Evolutionary conservation across 2,113 vertebrate species (phyloP).

Genomic region (Sitta europaea): DNA sequence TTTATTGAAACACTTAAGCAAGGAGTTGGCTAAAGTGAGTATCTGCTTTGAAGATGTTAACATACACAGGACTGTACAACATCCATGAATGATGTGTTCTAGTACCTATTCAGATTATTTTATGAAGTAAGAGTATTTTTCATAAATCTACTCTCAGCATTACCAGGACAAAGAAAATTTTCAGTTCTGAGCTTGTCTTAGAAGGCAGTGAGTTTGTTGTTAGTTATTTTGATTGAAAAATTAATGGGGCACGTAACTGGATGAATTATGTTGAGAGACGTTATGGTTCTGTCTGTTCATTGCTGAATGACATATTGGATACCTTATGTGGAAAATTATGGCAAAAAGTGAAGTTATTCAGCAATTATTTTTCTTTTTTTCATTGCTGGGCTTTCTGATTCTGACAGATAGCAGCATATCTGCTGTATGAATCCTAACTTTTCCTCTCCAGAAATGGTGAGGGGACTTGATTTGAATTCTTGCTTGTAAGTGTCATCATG

Average conservation of each 20-base stretch:
- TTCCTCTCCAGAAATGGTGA: neutral
- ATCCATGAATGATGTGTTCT: neutral
- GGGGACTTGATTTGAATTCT: constrained; percentile 9
- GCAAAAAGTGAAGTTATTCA: neutral
- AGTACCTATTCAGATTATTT: neutral
- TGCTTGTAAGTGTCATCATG: constrained; percentile 32
- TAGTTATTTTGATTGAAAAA: constrained; percentile 20
- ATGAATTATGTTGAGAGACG: neutral
- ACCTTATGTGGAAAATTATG: neutral
- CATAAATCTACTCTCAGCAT: neutral
- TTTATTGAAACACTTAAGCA: neutral
- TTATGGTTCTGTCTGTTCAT: neutral
- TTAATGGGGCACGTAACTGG: neutral
- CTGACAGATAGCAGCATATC: neutral
- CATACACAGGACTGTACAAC: neutral
- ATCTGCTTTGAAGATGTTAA: neutral
- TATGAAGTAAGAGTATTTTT: constrained; percentile 11
- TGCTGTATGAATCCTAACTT: neutral
- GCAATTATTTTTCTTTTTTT: neutral
- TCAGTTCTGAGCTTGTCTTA: neutral
- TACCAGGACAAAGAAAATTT: neutral
- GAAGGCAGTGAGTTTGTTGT: neutral
- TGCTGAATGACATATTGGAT: neutral
- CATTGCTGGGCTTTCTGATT: neutral
- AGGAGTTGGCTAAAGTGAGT: neutral